These are phyloP conservation scores for Trichosurus vulpecula DNA, from an alignment of 2,797 vertebrate species.

Conservation along the genomic window DNA sequence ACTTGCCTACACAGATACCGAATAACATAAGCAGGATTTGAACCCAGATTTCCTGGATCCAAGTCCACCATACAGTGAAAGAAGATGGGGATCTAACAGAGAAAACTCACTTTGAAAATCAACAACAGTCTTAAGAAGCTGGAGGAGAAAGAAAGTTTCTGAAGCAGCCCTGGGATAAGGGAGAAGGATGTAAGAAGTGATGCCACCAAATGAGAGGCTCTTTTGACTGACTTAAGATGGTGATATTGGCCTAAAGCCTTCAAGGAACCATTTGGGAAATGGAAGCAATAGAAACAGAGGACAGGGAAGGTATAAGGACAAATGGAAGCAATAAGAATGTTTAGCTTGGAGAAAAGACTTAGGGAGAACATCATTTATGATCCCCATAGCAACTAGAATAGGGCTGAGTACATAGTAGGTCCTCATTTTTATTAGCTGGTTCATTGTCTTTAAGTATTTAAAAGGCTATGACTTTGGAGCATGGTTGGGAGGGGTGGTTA, in stretches of 20 bases:
- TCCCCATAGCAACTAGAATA: neutral
- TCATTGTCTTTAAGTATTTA: neutral
- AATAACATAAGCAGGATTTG: neutral
- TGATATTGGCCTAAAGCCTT: neutral
- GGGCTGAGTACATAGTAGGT: neutral
- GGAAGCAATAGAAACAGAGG: neutral
- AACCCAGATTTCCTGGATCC: neutral
- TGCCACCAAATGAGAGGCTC: neutral
- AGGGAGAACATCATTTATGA: neutral
- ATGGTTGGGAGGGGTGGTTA: neutral
- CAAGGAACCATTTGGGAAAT: neutral
- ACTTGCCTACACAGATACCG: neutral
- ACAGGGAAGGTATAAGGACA: neutral
- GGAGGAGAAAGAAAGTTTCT: neutral
- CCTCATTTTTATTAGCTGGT: neutral
- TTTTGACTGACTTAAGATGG: neutral
- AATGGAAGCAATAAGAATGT: neutral
- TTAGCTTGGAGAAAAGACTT: neutral
- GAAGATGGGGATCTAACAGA: neutral
- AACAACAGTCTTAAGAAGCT: neutral
- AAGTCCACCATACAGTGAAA: neutral
- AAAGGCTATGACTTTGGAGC: neutral
- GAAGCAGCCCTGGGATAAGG: neutral
- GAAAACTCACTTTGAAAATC: neutral
- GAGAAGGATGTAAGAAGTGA: neutral